These are phyloP conservation scores for Lutjanus campechanus DNA, from an alignment of 2,797 vertebrate genomes.

Conservation along the genomic window DNA sequence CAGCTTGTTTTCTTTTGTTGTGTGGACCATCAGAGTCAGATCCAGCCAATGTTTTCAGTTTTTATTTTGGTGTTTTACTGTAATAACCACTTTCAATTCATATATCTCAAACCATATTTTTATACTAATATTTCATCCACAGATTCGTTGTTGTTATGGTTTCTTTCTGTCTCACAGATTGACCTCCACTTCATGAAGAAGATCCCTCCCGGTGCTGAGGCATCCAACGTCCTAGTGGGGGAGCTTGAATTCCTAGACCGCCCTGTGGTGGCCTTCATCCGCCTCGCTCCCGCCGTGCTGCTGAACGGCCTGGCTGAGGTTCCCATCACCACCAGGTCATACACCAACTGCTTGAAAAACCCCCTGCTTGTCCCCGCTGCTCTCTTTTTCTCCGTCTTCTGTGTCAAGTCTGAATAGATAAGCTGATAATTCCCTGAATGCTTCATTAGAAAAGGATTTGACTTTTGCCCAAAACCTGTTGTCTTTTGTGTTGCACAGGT, in stretches of 20 bases:
- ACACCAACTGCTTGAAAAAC: not conserved
- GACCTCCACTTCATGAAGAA: constrained; percentile 99
- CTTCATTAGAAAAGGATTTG: constrained; percentile 39
- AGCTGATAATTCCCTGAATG: constrained; percentile 12
- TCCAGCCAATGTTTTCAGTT: not conserved
- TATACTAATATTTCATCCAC: not conserved
- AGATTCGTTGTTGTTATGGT: not conserved
- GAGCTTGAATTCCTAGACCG: constrained; percentile 97
- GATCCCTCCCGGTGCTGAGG: constrained; percentile 97
- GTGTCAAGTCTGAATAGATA: not conserved
- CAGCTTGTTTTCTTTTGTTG: constrained; percentile 42
- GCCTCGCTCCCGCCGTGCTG: constrained; percentile 94
- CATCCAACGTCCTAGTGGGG: constrained; percentile 98
- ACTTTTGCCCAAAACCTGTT: constrained; percentile 17
- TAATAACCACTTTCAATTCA: not conserved
- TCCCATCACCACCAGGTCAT: constrained; percentile 96
- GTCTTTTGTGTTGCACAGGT: constrained; percentile 83
- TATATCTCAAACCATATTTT: not conserved
- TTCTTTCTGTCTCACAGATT: constrained; percentile 83
- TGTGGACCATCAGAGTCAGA: not conserved
- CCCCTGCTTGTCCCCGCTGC: not conserved
- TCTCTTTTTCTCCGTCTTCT: constrained; percentile 13
- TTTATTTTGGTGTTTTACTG: not conserved
- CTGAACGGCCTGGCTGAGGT: constrained; percentile 97
- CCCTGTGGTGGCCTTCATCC: constrained; percentile 95